Evolutionary conservation across 2,797 vertebrate species (phyloP), one percentile per base, ranked within the genome.

Genomic region (Bucorvus abyssinicus): DNA sequence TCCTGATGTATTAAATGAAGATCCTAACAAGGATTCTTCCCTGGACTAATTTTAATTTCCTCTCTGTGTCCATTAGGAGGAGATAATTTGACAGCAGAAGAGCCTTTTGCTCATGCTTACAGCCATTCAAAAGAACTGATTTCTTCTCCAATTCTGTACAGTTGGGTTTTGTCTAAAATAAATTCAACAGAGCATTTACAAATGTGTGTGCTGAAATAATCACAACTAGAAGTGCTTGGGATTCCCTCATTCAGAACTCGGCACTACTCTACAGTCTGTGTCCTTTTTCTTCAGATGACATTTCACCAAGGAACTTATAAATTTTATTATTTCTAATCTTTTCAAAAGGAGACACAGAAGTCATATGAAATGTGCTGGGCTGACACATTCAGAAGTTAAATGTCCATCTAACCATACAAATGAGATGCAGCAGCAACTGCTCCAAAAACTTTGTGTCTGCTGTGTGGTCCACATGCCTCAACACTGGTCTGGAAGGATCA

Each of bases 101-200:
- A 95, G 84, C 7, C 18, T 95, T 96, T 94, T 91, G 68, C 70
- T 95, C 50, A 50, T 78, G 79, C 79, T 87, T 97, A 90, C 80
- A 82, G 87, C 95, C 91, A 94, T 94, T 97, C 95, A 95, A 96
- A 90, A 96, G 65, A 95, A 87, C 52, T 81, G 69, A 94, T 96
- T 96, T 95, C 11, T 89, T 84, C 96, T 36, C 74, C 87, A 97
- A 80, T 96, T 95, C 89, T 84, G 67, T 74, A 63, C 44, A 65
- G 91, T 96, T 97, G 90, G 71, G 16, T 61, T 95, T 95, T 96
- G 84, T 84, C 67, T 94, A 24, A 94, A 97, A 95, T 78, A 96
- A 96, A 88, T 74, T 92, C 75, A 97, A 94, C 74, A 78, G 87
- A 93, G 73, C 57, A 67, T 70, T 97, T 96, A 93, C 53, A 94